Percentiles rank a stretch among this genome's conserved stretches.
phyloP scores from a whole-genome alignment of 2,888 invertebrate species.

The Ennomos fuscantarius region DNA sequence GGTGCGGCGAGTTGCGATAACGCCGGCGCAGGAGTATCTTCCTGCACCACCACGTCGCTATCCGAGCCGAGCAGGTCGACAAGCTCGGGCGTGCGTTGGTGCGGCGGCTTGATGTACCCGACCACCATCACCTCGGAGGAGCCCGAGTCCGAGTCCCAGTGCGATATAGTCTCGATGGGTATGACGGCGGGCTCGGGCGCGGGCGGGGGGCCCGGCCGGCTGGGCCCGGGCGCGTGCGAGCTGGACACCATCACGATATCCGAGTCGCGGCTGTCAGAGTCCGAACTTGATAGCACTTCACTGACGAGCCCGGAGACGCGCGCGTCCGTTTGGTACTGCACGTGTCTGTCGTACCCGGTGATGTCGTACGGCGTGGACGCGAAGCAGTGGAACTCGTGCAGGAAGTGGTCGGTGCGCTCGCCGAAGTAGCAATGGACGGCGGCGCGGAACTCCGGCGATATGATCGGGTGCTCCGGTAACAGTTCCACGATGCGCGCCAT shows the following conservation, averaged over 20 bases:
- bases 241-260: slow-evolving; percentile 71
- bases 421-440: slow-evolving; percentile 89
- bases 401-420: slow-evolving; percentile 92
- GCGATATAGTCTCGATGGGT: slow-evolving; percentile 78
- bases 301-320: slow-evolving; percentile 83
- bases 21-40: slow-evolving; percentile 29
- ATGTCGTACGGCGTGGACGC: slow-evolving; percentile 95
- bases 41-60: slow-evolving; percentile 77
- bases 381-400: slow-evolving; percentile 95
- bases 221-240: slow-evolving; percentile 54
- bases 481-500: slow-evolving; percentile 88
- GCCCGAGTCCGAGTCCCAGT: slow-evolving; percentile 78
- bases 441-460: slow-evolving; percentile 89
- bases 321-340: slow-evolving; percentile 86
- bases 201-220: slow-evolving; percentile 36
- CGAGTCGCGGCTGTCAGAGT: slow-evolving; percentile 68
- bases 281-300: slow-evolving; percentile 80
- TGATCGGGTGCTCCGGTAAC: slow-evolving; percentile 88
- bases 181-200: slow-evolving; percentile 57
- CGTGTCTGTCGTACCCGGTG: slow-evolving; percentile 90
- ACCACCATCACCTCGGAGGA: slow-evolving; percentile 86
- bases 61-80: slow-evolving; percentile 86
- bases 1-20: slow-evolving; percentile 41
- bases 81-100: slow-evolving; percentile 87
- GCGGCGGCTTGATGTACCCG: slow-evolving; percentile 87